These are phyloP conservation scores for Osmerus eperlanus DNA, from an alignment of 2,113 vertebrate species.

Conservation along the genomic window DNA sequence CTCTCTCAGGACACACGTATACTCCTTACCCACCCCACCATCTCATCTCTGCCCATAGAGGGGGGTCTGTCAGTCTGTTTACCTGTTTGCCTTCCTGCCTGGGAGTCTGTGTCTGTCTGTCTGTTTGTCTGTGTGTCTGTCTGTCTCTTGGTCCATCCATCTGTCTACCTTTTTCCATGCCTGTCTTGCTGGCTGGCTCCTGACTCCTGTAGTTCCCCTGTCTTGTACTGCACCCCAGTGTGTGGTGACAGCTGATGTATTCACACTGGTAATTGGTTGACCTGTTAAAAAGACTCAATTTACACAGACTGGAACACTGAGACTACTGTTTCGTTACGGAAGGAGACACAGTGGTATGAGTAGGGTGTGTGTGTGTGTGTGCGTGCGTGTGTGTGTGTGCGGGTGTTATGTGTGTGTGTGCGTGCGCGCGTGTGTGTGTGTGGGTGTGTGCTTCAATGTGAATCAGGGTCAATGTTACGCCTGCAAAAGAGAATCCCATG, in stretches of 20 bases:
- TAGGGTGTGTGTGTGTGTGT: neutral
- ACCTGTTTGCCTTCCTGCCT: no score
- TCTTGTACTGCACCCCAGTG: slow-evolving; percentile 14
- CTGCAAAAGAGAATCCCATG: slow-evolving; percentile 31
- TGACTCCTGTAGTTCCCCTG: slow-evolving; percentile 11
- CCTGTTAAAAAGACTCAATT: slow-evolving; percentile 45
- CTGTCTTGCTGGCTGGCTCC: neutral
- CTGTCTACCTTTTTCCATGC: neutral
- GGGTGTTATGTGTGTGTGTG: slow-evolving; percentile 23
- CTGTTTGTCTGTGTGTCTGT: no score
- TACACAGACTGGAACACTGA: slow-evolving; percentile 35
- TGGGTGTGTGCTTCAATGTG: slow-evolving; percentile 26
- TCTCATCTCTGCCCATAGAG: no score
- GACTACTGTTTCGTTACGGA: slow-evolving; percentile 24
- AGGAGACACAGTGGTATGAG: neutral
- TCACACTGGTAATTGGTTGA: slow-evolving; percentile 48
- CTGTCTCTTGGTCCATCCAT: no score
- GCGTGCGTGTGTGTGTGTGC: neutral
- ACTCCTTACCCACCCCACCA: no score
- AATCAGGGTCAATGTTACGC: slow-evolving; percentile 36
- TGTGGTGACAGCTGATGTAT: slow-evolving; percentile 52
- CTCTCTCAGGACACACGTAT: no score
- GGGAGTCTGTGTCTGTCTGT: no score
- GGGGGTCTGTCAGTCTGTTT: no score
- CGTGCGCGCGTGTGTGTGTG: slow-evolving; percentile 33